Evolutionary conservation across 1,140 invertebrate genomes (phyloP), one percentile per base, ranked within the genome.

Genomic region (Cherax destructor): DNA sequence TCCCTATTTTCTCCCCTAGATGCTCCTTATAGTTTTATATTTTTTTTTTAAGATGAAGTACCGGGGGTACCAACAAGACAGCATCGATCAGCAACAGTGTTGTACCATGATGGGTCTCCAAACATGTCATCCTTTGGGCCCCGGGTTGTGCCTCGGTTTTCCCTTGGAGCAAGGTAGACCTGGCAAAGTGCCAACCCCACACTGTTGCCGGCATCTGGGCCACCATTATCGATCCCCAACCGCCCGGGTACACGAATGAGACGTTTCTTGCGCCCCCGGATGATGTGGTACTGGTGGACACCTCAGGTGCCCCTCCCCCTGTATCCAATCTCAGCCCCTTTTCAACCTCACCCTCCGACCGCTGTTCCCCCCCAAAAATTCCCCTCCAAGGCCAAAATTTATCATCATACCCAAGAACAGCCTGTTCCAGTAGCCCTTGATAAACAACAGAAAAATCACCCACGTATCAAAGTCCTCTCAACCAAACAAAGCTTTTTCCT

Each of bases 381-480:
- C 81, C 21, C 24, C 41, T 18, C 61, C 24, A 47, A 65, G 81
- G 41, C 59, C 81, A 30, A 83, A 83, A n/a, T 83, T 11, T 69
- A 69, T 61, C 59, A 69, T 69, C 81, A 41, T 11, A 9, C 16
- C 69, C 69, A 30, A 30, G 69, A 74, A 5, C n/a, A 30, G 24
- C 9, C 24, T 30, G 7, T 30, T 30, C 69, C 24, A 74, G 69
- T 18, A 65, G 18, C 69, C n/a, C 11, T 11, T 21, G 6, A 3
- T 10, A 74, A 11, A 30, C 69, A 74, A n/a, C 69, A 6, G 69
- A 30, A 30, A n/a, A 74, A 9, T 9, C 1, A 30, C 2, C 21
- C 24, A 30, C 69, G 5, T 21, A 30, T 10, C 69, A 7, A 30
- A 5, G 21, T 74, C 69, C n/a, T 30, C n/a, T 30, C 69, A 74